Base-by-base conservation (phyloP, 2,113 vertebrate genomes). In the Ranitomeya imitator region DNA sequence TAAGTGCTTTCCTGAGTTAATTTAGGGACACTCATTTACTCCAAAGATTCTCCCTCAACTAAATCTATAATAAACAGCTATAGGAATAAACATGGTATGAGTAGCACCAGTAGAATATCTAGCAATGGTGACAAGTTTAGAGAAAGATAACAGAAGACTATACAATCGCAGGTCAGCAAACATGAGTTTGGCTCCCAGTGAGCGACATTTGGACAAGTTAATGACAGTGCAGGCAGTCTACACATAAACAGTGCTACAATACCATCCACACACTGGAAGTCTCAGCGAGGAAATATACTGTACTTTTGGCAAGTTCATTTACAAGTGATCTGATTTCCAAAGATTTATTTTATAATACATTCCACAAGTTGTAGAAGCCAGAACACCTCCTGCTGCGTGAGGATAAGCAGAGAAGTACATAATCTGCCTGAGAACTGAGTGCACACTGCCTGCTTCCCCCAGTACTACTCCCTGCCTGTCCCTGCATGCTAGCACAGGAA, bases 401-500 rank as follows among this genome's bases (percentile, higher is more conserved):
- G 81, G 45, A 83, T 63, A 83, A 83, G 79, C 79, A 84, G 81
- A 78, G 81, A 88, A 88, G 80, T 78, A 88, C 87, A 88, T 88
- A 88, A 88, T 88, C 87, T 88, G 69, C 87, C 87, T 84, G 87
- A 88, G 87, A 88, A 88, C 59, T 77, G 71, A 82, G 78, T 54
- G 80, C 87, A 84, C 87, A 21, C 57, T 59, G 54, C 37, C 86
- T 76, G 73, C 71, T 54, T 84, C 71, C 71, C n/a, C 51, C 80
- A 65, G 61, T 59, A 88, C 45, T 88, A 88, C 81, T 84, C 60
- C 81, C 73, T 76, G 71, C 73, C 80, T 67, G 71, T 71, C 76
- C 85, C 61, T 37, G 67, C 26, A 57, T 77, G 57, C 57, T 76
- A 77, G 14, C 55, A 26, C 65, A 88, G 87, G 71, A 88, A 69